Conservation (phyloP, 2,888 invertebrate species). For the Neoitamus cyanurus region DNA sequence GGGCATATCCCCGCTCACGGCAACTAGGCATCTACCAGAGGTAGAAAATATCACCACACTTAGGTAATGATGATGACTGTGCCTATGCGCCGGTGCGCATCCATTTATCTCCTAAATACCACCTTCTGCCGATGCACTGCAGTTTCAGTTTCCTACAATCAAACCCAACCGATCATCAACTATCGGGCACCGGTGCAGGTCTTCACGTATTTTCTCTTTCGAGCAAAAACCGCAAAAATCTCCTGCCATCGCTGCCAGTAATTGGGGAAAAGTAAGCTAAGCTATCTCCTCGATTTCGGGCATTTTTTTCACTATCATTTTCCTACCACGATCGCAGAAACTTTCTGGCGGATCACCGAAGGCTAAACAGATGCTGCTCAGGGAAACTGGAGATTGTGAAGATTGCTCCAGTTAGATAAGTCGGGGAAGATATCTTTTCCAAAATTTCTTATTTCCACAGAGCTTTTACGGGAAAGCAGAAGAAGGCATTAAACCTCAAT, state of each 20-base stretch:
- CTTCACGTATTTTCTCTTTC: constrained; percentile 9
- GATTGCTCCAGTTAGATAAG: neutral
- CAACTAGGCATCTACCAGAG: neutral
- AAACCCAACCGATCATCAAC: neutral
- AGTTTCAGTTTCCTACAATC: constrained; percentile 14
- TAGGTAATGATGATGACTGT: constrained; percentile 15
- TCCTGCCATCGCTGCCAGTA: neutral
- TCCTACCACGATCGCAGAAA: neutral
- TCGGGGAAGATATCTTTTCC: neutral
- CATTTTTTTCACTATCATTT: neutral
- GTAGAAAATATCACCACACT: constrained; percentile 6
- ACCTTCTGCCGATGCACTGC: neutral
- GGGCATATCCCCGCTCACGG: neutral
- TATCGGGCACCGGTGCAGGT: neutral
- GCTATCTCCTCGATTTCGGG: neutral
- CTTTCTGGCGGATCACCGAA: neutral
- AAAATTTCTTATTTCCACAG: neutral
- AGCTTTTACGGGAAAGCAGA: too few species aligned
- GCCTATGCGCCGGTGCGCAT: neutral
- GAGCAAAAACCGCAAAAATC: constrained; percentile 21
- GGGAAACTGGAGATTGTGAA: neutral
- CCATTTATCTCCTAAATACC: constrained; percentile 4
- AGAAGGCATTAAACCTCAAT: too few species aligned
- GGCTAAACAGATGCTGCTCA: neutral
- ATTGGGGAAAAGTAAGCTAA: constrained; percentile 11